These are phyloP conservation scores for Heliconius congener DNA, from an alignment of 1,140 invertebrate genomes.

Conservation along the genomic window DNA sequence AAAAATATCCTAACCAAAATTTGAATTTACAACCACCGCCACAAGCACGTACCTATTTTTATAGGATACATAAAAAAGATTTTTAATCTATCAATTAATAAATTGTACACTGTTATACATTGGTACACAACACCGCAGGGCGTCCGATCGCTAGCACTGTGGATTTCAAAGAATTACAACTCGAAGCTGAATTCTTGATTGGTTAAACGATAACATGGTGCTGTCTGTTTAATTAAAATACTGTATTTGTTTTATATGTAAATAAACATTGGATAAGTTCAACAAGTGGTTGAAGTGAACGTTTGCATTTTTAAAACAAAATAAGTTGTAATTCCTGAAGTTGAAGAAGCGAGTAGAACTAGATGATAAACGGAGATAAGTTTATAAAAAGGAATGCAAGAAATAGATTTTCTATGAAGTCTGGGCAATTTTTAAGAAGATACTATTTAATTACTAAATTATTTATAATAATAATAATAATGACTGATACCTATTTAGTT, in stretches of 20 bases:
- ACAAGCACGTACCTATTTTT: too few species aligned
- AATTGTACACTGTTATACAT: not conserved
- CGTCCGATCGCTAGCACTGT: not conserved
- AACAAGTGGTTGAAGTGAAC: not conserved
- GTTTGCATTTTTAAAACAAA: not conserved
- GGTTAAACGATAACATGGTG: not conserved
- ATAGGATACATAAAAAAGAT: not conserved
- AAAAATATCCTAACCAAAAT: too few species aligned
- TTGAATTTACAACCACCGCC: too few species aligned
- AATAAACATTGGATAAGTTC: not conserved
- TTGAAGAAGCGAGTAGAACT: not conserved
- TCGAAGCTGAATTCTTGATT: not conserved
- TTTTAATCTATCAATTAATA: constrained; percentile 1
- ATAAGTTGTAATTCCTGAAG: not conserved
- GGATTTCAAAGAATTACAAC: not conserved
- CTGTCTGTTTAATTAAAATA: constrained; percentile 10
- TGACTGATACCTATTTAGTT: too few species aligned
- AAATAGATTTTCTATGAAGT: not conserved
- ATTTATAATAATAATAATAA: too few species aligned
- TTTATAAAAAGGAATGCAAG: not conserved
- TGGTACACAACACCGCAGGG: not conserved
- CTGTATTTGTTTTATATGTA: not conserved
- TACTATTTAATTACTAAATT: too few species aligned
- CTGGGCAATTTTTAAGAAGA: not conserved
- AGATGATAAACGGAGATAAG: not conserved